phyloP scores from a whole-genome alignment of 2,888 invertebrate genomes.

The Prosapia bicincta region DNA sequence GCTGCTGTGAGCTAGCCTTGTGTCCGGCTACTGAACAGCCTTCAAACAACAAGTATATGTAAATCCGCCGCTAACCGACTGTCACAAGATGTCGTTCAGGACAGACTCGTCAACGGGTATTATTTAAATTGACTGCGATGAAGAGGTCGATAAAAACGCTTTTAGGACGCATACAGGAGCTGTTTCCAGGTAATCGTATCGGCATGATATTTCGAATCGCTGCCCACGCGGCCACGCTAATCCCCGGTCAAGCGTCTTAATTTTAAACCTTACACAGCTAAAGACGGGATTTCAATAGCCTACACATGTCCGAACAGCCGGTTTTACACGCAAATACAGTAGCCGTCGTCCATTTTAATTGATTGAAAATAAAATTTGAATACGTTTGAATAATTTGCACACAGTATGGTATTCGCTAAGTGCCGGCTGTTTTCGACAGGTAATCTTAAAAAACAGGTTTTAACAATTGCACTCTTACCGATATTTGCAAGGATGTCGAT shows the following conservation, averaged over 20 bases:
- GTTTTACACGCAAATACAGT: neutral
- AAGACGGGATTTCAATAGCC: neutral
- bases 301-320: neutral
- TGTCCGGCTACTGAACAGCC: too few species aligned
- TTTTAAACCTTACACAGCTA: neutral
- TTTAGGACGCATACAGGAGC: neutral
- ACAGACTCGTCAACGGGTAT: neutral
- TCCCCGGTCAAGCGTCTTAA: neutral
- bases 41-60: neutral
- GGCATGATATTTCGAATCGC: neutral
- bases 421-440: too few species aligned
- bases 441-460: too few species aligned
- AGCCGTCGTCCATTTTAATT: too few species aligned
- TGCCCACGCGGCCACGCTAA: neutral
- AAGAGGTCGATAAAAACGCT: neutral
- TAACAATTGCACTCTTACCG: too few species aligned
- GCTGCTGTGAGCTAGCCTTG: too few species aligned
- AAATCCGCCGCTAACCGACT: neutral
- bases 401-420: too few species aligned
- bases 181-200: too few species aligned
- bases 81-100: neutral
- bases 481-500: too few species aligned
- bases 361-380: too few species aligned
- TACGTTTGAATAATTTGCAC: too few species aligned
- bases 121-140: neutral